Conservation (phyloP, 2,797 vertebrate species). For the Thaleichthys pacificus region DNA sequence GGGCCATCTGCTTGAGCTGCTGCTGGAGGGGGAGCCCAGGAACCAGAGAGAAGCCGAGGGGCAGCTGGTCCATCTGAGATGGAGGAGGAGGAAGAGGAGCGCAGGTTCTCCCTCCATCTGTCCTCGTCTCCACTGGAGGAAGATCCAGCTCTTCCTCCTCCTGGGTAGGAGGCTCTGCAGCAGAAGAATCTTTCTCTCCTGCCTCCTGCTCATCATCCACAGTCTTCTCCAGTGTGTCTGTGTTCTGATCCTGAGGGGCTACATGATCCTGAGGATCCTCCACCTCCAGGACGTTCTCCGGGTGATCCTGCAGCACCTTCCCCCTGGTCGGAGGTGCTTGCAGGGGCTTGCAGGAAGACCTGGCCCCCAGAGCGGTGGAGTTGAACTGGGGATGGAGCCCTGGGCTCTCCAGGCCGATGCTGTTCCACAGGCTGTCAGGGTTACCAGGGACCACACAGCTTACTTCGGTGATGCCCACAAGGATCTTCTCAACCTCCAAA, state of each 20-base stretch:
- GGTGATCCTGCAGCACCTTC: constrained; percentile 8
- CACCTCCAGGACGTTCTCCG: not conserved
- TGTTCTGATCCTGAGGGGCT: no score
- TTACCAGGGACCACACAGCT: constrained; percentile 26
- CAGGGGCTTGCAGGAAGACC: constrained; percentile 22
- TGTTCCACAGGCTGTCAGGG: constrained; percentile 42
- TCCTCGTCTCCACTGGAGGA: no score
- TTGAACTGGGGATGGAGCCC: constrained; percentile 70
- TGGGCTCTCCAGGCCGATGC: constrained; percentile 63
- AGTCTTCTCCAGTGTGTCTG: no score
- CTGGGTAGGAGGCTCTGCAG: no score
- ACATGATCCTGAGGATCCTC: not conserved
- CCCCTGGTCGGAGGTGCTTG: not conserved
- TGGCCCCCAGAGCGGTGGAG: constrained; percentile 63
- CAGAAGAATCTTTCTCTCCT: no score
- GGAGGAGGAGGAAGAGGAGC: not conserved
- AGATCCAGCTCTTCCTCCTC: not conserved
- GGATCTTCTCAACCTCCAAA: constrained; percentile 39
- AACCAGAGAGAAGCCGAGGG: constrained; percentile 41
- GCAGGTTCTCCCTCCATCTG: no score
- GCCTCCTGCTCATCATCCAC: not conserved
- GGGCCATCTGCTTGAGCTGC: constrained; percentile 76
- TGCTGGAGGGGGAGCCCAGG: constrained; percentile 70
- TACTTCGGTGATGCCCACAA: not conserved
- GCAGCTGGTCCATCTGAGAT: constrained; percentile 26